Evolutionary conservation across 2,113 vertebrate species (phyloP), one percentile per base, ranked within the genome.

Genomic region (Columba livia): DNA sequence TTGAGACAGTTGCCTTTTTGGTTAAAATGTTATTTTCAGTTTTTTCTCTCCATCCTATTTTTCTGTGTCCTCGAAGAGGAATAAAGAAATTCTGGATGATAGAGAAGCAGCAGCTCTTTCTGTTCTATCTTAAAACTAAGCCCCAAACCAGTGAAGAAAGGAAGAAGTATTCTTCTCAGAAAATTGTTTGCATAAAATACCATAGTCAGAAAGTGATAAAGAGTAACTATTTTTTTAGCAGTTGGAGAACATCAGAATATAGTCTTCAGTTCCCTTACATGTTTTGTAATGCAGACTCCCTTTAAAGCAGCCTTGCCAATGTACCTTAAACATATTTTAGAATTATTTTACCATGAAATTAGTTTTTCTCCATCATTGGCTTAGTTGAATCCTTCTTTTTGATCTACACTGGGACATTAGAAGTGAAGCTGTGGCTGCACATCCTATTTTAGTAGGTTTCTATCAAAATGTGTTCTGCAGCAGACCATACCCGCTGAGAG

Each of bases 301-400:
- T 97, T 97, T 96, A 98, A 98, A 98, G 96, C 97, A 98, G 96
- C 97, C 94, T 94, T 95, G 93, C 97, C 94, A 93, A 88, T 97
- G 97, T 96, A 98, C 98, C 97, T 98, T 98, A 98, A 98, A 98
- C 98, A 98, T 97, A 97, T 98, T 98, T 98, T 98, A 98, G 97
- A 98, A 98, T 98, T 98, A 98, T 98, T 98, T 98, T 97, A 98
- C 98, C 98, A 98, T 98, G 98, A 98, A 98, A 98, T 98, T 98
- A 98, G 97, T 98, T 98, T 97, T 98, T 98, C 97, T 97, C 97
- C 97, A 74, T 98, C 98, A 97, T 98, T 98, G 98, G 86, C 94
- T 98, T 97, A 97, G 97, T 90, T 98, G 98, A 98, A 97, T 98
- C 86, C 95, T 96, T 96, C 96, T 96, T 96, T 97, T 97, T 98